Evolutionary conservation across 2,113 vertebrate species (phyloP).

Genomic region (Eidolon helvum): DNA sequence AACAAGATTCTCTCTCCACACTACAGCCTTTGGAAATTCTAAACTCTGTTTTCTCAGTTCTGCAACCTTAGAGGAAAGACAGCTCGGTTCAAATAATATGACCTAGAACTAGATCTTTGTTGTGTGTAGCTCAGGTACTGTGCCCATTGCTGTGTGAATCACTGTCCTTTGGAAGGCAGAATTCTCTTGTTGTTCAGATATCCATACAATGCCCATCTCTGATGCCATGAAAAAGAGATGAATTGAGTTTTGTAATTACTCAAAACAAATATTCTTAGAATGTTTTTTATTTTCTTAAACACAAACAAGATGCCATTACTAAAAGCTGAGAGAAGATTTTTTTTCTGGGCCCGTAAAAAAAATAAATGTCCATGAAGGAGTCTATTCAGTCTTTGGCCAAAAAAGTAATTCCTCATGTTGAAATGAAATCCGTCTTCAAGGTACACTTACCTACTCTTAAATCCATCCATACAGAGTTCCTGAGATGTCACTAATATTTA

Average conservation of each 20-base stretch:
- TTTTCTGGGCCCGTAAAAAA: background rate
- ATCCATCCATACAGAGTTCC: background rate
- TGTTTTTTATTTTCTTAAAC: background rate
- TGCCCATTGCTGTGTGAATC: background rate
- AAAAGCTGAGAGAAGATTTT: background rate
- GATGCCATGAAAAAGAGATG: background rate
- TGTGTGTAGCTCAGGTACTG: background rate
- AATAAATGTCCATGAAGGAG: background rate
- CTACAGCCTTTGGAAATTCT: background rate
- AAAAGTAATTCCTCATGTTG: background rate
- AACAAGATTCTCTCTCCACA: background rate
- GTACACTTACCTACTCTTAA: background rate
- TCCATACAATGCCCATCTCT: background rate
- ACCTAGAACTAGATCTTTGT: background rate
- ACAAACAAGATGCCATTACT: background rate
- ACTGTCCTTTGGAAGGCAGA: background rate
- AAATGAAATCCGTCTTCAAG: background rate
- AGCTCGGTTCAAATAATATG: background rate
- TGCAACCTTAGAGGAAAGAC: background rate
- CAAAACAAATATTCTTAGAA: background rate
- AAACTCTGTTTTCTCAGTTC: background rate
- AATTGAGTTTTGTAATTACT: background rate
- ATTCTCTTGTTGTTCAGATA: background rate
- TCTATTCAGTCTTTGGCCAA: background rate
- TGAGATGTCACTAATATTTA: background rate